Evolutionary conservation across 2,797 vertebrate genomes (phyloP).

Genomic region (Corythornis leucogaster): DNA sequence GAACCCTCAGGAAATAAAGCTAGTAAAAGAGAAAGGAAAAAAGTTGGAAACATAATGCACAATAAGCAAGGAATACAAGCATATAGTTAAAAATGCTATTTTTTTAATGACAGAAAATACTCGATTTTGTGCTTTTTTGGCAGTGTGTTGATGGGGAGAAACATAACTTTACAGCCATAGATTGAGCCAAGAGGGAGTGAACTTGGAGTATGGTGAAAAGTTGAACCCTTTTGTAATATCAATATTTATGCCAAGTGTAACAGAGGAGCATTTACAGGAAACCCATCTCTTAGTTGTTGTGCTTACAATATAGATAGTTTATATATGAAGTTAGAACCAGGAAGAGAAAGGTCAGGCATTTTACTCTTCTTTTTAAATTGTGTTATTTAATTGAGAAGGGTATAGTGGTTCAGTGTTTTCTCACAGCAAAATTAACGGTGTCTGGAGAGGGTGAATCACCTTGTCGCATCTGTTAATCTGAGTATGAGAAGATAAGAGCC

Average conservation of each 20-base stretch:
- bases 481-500: not conserved
- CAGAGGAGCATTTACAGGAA: not conserved
- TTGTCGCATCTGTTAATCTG: conserved; percentile 5
- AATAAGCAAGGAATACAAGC: not conserved
- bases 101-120: not conserved
- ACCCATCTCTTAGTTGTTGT: not conserved
- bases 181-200: not conserved
- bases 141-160: not conserved
- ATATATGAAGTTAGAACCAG: not conserved
- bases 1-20: not conserved
- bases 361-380: not conserved
- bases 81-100: not conserved
- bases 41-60: not conserved
- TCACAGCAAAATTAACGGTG: not conserved
- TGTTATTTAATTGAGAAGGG: not conserved
- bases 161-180: not conserved
- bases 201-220: not conserved
- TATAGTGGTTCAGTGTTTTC: conserved; percentile 12
- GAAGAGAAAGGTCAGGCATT: not conserved
- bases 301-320: not conserved
- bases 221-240: not conserved
- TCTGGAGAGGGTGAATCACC: conserved; percentile 44
- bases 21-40: not conserved
- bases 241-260: not conserved
- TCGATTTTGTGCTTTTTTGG: not conserved